These are phyloP conservation scores for Macaria notata DNA, from an alignment of 2,888 invertebrate genomes.

Conservation along the genomic window DNA sequence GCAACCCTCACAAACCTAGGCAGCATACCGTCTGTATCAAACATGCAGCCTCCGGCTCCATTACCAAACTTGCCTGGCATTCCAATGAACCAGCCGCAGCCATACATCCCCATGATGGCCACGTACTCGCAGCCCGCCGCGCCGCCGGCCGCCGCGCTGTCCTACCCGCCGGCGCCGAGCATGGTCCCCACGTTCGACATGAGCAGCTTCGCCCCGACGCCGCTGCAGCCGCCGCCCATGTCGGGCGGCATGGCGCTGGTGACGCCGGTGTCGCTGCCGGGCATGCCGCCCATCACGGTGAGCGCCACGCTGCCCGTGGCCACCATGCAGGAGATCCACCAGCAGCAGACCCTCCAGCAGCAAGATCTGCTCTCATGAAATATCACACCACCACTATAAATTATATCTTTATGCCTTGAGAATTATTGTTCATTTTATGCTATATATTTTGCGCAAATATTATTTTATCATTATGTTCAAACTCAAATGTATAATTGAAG, in stretches of 20 bases:
- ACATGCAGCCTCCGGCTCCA: constrained; percentile 78
- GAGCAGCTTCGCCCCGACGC: constrained; percentile 61
- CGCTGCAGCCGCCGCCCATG: constrained; percentile 61
- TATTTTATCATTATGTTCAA: constrained; percentile 29
- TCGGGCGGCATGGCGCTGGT: constrained; percentile 77
- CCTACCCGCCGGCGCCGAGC: constrained; percentile 45
- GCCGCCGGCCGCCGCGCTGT: constrained; percentile 35
- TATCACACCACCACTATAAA: constrained; percentile 30
- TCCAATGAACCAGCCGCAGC: constrained; percentile 79
- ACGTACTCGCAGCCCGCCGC: constrained; percentile 61
- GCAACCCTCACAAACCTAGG: constrained; percentile 74
- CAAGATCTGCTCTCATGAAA: constrained; percentile 73
- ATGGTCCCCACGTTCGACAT: constrained; percentile 73
- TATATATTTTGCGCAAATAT: constrained; percentile 29
- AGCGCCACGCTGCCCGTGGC: constrained; percentile 86
- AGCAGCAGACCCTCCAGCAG: constrained; percentile 69
- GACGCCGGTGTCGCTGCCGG: constrained; percentile 87
- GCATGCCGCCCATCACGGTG: constrained; percentile 91
- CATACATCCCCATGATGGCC: constrained; percentile 78
- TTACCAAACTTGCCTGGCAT: constrained; percentile 76
- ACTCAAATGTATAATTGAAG: constrained; percentile 23
- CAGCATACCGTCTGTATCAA: constrained; percentile 75
- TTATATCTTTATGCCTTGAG: constrained; percentile 26
- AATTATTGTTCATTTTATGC: constrained; percentile 44
- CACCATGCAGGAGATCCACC: constrained; percentile 80